These are phyloP conservation scores for Turritopsis dohrnii DNA, from an alignment of 30 jellyfish, hydroid and myxozoan genomes.

Conservation along the genomic window DNA sequence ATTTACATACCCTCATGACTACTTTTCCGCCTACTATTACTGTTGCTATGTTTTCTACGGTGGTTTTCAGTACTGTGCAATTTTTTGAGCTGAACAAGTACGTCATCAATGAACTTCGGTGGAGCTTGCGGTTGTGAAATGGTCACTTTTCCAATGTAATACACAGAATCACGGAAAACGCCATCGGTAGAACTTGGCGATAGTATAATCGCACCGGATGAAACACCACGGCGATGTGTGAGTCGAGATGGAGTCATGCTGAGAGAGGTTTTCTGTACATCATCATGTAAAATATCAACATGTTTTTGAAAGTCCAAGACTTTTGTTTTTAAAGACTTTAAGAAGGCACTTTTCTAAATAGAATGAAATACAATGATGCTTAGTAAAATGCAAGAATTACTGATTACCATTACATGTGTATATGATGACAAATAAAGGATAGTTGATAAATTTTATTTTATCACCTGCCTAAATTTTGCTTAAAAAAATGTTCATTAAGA, in stretches of 20 bases:
- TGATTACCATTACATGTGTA: too few species aligned
- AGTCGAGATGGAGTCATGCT: slow-evolving; percentile 31
- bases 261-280: slow-evolving; percentile 36
- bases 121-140: slow-evolving; percentile 90
- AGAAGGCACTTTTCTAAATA: slow-evolving; percentile 44
- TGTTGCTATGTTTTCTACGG: neutral
- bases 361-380: too few species aligned
- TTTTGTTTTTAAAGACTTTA: slow-evolving; percentile 56
- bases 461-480: too few species aligned
- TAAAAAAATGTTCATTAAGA: too few species aligned
- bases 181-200: slow-evolving; percentile 46
- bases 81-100: slow-evolving; percentile 50
- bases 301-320: slow-evolving; percentile 51
- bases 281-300: slow-evolving; percentile 30
- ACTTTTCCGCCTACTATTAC: too few species aligned
- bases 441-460: too few species aligned
- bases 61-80: slow-evolving; percentile 13
- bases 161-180: slow-evolving; percentile 77
- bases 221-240: slow-evolving; percentile 66
- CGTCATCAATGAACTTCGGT: slow-evolving; percentile 74
- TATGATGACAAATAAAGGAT: too few species aligned
- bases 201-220: slow-evolving; percentile 65
- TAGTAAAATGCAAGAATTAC: too few species aligned
- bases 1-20: too few species aligned
- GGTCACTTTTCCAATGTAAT: slow-evolving; percentile 89